A percentile compares a stretch with the other conserved stretches of the same genome.
phyloP scores from a whole-genome alignment of 2,113 vertebrate genomes.

The Euleptes europaea region DNA sequence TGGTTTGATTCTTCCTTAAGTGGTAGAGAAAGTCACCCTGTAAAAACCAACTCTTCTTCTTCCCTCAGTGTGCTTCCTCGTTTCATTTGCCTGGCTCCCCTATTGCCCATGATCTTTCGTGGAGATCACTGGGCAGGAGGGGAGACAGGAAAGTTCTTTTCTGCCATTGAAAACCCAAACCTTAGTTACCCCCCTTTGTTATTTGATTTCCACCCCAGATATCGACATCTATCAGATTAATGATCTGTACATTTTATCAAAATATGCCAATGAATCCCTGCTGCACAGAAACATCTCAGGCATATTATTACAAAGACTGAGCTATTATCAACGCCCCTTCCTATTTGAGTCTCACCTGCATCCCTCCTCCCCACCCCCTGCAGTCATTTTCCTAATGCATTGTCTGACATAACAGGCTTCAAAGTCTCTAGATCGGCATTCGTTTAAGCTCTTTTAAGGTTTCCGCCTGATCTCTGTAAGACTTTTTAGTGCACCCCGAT shows the following conservation, averaged over 20 bases:
- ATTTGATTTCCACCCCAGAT: not conserved
- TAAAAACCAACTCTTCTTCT: no score
- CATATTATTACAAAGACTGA: not conserved
- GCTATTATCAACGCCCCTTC: constrained; percentile 9
- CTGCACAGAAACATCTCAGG: not conserved
- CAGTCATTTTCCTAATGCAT: constrained; percentile 32
- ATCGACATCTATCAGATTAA: not conserved
- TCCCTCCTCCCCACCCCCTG: not conserved
- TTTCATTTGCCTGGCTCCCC: no score
- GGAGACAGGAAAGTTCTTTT: not conserved
- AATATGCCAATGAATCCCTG: not conserved
- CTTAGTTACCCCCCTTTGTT: not conserved
- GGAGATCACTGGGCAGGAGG: not conserved
- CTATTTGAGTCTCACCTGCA: constrained; percentile 21
- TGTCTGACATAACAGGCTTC: constrained; percentile 34
- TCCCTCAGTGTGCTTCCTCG: no score
- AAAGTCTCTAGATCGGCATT: constrained; percentile 27
- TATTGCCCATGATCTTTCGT: no score
- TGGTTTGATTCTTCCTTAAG: no score
- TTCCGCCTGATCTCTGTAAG: constrained; percentile 45
- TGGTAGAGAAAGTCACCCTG: no score
- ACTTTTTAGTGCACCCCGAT: constrained; percentile 31
- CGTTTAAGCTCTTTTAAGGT: constrained; percentile 45
- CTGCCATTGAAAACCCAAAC: not conserved
- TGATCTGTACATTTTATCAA: not conserved